phyloP scores from a whole-genome alignment of 2,888 invertebrate genomes.

The Hydrotaea cyrtoneurina region DNA sequence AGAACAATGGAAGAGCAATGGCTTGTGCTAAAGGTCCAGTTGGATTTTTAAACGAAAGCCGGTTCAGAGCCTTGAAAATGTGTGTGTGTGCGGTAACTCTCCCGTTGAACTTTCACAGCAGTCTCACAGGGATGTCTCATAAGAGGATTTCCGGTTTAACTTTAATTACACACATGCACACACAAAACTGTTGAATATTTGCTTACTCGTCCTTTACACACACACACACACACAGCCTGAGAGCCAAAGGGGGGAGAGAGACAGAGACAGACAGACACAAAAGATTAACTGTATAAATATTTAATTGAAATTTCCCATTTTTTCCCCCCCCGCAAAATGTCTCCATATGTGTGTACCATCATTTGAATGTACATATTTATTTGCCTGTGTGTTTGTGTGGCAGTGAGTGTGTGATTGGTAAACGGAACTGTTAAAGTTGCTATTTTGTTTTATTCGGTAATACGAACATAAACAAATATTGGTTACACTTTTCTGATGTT shows the following conservation, averaged over 20 bases:
- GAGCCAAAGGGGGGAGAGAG: too few species aligned
- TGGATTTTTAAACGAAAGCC: too few species aligned
- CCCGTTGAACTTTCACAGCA: background rate
- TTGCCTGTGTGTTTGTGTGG: background rate
- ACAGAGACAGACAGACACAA: background rate
- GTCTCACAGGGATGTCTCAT: background rate
- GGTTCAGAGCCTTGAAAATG: too few species aligned
- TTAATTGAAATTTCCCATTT: background rate
- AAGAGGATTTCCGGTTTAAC: conserved; percentile 35
- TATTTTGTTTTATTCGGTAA: background rate
- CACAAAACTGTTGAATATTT: background rate
- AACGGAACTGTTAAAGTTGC: conserved; percentile 1
- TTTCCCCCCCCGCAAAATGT: background rate
- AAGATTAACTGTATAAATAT: conserved; percentile 11
- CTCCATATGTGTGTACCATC: background rate
- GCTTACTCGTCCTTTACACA: background rate
- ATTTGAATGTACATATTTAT: background rate
- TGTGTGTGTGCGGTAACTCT: too few species aligned
- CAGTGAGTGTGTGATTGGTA: background rate
- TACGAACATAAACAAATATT: conserved; percentile 16
- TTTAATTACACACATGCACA: conserved; percentile 30
- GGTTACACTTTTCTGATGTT: conserved; percentile 31
- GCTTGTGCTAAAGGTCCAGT: too few species aligned
- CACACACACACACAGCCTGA: background rate
- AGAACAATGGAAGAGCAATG: too few species aligned